Base-by-base conservation (phyloP, 2,888 invertebrate genomes). In the Digitonthophagus gazella region DNA sequence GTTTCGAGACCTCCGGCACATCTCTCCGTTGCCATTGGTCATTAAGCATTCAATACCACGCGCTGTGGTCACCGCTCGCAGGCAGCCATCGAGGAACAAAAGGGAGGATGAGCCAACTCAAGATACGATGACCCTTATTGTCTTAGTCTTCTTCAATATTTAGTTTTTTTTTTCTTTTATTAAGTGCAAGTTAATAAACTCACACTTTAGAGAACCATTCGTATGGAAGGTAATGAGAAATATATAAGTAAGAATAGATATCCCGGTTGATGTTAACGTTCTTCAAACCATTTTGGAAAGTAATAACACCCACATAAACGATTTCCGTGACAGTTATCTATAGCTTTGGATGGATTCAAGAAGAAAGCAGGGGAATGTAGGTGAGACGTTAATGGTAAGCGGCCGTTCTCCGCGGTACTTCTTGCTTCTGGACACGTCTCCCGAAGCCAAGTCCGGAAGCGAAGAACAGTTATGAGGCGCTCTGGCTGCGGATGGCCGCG, bases 11-110 rank as follows among this genome's bases (percentile, higher is more conserved):
- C 66, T 18, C 61, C 61, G 18, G 65, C 65, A 65, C 44, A 58
- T 57, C 58, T n/a, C 19, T 2, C 6, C 28, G 28, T 44, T 11
- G 28, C 56, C 64, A 58, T 58, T 54, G 67, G 64, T 58, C 44
- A 70, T 70, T 65, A 70, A 65, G 67, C 67, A 70, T 70, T 70
- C 70, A 70, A 70, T 67, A 64, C 70, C 28, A 66, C 65, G 65
- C 68, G 63, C 65, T 61, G 65, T 67, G 61, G 61, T 20, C 14
- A 61, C 61, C 20, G 61, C 61, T 67, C 63, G 65, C 65, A 67
- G 67, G 64, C 67, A 58, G 67, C 65, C 65, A 70, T 54, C 58
- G 65, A 63, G 67, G 67, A 61, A 61, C 61, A 61, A 61, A 61
- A 61, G 61, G 28, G 28, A 44, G 28, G 28, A 44, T 6, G 11